A percentile compares a stretch with the other conserved stretches of the same genome.
These are phyloP conservation scores for Coturnix japonica DNA, from an alignment of 2,113 vertebrate species.

Conservation along the genomic window DNA sequence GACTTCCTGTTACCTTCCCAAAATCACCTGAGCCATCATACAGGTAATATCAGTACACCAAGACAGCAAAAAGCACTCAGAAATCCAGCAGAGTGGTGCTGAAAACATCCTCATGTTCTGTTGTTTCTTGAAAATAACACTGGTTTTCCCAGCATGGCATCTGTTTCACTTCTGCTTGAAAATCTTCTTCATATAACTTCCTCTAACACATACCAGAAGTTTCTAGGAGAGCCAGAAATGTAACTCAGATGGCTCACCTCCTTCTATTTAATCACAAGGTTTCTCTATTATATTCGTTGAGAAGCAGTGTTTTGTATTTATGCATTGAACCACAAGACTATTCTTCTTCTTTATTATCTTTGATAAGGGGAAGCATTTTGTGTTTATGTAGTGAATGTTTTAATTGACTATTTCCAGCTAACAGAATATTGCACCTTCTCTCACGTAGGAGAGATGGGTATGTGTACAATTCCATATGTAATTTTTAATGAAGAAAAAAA, in stretches of 20 bases:
- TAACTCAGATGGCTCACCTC: not conserved
- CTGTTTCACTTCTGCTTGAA: not conserved
- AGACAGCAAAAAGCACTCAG: not conserved
- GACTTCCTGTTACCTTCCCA: not conserved
- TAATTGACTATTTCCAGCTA: slow-evolving; percentile 67
- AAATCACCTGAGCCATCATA: not conserved
- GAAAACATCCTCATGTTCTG: not conserved
- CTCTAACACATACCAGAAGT: not conserved
- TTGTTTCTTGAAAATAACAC: slow-evolving; percentile 5
- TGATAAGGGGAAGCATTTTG: slow-evolving; percentile 46
- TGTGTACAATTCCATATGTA: slow-evolving; percentile 30
- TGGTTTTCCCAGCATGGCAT: not conserved
- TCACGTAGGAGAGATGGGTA: slow-evolving; percentile 3
- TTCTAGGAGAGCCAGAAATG: not conserved
- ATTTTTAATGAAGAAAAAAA: slow-evolving; percentile 69
- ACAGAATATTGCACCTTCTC: slow-evolving; percentile 43
- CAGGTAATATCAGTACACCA: not conserved
- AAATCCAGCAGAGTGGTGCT: not conserved
- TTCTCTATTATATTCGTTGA: not conserved
- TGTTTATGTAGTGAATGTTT: slow-evolving; percentile 37
- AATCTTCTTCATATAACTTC: not conserved
- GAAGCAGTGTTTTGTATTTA: slow-evolving; percentile 25
- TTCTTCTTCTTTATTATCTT: slow-evolving; percentile 45
- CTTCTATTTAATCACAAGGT: slow-evolving; percentile 12
- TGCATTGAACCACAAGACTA: not conserved